Conservation (phyloP, 2,888 invertebrate genomes). For the Stenolophus ochropezus region DNA sequence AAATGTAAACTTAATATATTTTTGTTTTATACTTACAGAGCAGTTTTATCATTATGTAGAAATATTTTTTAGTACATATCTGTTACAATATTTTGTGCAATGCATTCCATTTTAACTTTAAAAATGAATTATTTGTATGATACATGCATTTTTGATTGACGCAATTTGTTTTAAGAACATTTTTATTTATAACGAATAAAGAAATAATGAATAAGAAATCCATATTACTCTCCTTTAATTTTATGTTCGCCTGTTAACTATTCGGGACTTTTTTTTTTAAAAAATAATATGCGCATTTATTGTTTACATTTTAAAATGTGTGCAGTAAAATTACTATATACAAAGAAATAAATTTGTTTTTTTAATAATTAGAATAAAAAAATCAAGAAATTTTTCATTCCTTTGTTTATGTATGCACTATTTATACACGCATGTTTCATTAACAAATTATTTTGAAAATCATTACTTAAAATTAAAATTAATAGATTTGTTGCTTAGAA, state of each 20-base stretch:
- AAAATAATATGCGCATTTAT: too few species aligned
- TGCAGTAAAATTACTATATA: too few species aligned
- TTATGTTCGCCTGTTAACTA: not conserved
- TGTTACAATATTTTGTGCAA: constrained; percentile 13
- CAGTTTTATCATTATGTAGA: constrained; percentile 47
- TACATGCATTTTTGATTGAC: not conserved
- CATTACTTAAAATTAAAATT: too few species aligned
- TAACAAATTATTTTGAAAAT: too few species aligned
- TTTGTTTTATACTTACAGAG: not conserved
- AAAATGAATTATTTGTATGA: not conserved
- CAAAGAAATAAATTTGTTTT: too few species aligned
- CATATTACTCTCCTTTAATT: not conserved
- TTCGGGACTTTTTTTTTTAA: not conserved
- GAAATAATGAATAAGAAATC: not conserved
- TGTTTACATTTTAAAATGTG: too few species aligned
- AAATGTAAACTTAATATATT: constrained; percentile 73
- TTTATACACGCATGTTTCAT: too few species aligned
- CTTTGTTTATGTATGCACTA: too few species aligned
- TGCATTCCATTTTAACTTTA: constrained; percentile 20
- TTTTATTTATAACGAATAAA: constrained; percentile 25
- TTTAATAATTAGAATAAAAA: too few species aligned
- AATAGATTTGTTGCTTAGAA: too few species aligned
- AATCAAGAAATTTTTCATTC: too few species aligned
- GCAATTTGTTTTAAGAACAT: not conserved
- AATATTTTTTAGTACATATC: not conserved